A percentile compares a stretch with the other conserved stretches of the same genome.
These are phyloP conservation scores for Bombus cullumanus DNA, from an alignment of 1,140 invertebrate species.

Conservation along the genomic window DNA sequence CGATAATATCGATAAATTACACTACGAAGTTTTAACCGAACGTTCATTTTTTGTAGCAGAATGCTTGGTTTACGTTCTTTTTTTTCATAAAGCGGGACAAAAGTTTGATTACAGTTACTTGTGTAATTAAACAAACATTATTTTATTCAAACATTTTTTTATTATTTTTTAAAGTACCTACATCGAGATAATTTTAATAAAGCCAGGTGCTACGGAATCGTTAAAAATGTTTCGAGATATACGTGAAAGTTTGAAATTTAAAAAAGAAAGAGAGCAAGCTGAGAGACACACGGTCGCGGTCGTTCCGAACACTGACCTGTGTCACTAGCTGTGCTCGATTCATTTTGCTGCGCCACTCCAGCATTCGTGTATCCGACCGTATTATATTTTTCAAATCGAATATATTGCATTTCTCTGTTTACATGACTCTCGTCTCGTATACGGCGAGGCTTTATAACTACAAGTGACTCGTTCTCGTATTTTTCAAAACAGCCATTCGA, in stretches of 20 bases:
- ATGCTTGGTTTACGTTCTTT: not conserved
- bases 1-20: not conserved
- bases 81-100: too few species aligned
- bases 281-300: conserved; percentile 13
- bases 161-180: not conserved
- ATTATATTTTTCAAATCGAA: conserved; percentile 1
- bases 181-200: not conserved
- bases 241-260: not conserved
- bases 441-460: not conserved
- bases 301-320: conserved; percentile 45
- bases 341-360: conserved; percentile 1
- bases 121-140: not conserved
- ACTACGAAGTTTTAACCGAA: not conserved
- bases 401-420: not conserved
- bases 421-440: too few species aligned
- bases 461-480: not conserved
- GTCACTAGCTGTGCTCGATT: conserved; percentile 42
- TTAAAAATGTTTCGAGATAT: not conserved
- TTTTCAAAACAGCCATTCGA: not conserved
- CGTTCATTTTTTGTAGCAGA: not conserved
- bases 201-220: not conserved
- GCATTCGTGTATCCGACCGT: not conserved
- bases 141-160: too few species aligned
- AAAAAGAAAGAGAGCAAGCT: not conserved
- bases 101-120: not conserved